Base-by-base conservation (phyloP, 2,113 vertebrate species). In the Phodopus roborovskii region DNA sequence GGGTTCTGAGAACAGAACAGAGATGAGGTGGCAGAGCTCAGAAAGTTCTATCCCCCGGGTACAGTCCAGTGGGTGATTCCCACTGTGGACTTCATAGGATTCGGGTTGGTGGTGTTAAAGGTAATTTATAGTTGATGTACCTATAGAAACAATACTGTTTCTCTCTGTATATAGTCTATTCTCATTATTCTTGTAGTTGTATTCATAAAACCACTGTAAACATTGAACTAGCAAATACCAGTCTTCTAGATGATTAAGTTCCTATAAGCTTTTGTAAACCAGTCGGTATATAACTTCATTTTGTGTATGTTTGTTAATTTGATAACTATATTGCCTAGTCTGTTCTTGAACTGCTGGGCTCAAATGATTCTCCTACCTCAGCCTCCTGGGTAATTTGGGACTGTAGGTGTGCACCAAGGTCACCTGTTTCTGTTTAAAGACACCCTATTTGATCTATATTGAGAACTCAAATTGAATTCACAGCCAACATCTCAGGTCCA, bases 21-120 rank as follows among this genome's bases (percentile, higher is more conserved):
- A 68, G 48, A 42, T 78, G 78, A 58, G 62, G 95, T 50, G n/a
- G 22, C 42, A 16, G 56, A 66, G 16, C 39, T 62, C 22, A 22
- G 79, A 96, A 81, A 33, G 60, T 96, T 97, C 97, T 39, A 50
- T 96, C 64, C 11, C 95, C 83, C 17, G 5, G 83, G 95, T 30
- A 78, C 39, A 2, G 74, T 2, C 64, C n/a, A 79, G 24, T 48
- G 17, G 56, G 28, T 71, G 42, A 39, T 30, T 30, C 86, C n/a
- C 58, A 42, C n/a, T 53, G 68, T 28, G 66, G 56, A 89, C 64
- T 78, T 73, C 71, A 82, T 11, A 84, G 70, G 39, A 84, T 90
- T 50, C 53, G 45, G 48, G 36, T 60, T 82, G 71, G 91, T 94
- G 81, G 30, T 15, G 13, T 78, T 60, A 81, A 96, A 97, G 96